Conservation (phyloP, 1,140 invertebrate genomes). For the Homarus americanus region DNA sequence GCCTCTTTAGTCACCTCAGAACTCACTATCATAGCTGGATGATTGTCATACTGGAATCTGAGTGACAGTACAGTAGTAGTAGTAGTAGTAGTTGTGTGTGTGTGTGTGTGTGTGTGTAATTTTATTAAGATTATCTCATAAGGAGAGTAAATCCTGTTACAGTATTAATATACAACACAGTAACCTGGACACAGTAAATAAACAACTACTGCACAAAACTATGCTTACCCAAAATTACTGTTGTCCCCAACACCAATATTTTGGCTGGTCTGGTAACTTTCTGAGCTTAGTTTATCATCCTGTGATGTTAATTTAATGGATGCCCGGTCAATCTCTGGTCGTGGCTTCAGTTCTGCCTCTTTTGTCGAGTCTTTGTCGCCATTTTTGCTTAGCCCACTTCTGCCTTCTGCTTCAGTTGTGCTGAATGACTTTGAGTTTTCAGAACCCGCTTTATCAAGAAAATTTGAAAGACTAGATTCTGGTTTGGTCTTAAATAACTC, state of each 20-base stretch:
- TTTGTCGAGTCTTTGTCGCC: background rate
- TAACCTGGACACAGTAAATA: too few relatives aligned
- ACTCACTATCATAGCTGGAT: too few relatives aligned
- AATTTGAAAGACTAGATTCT: background rate
- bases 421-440: background rate
- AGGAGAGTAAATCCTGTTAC: too few relatives aligned
- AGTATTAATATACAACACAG: too few relatives aligned
- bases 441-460: background rate
- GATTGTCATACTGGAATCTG: too few relatives aligned
- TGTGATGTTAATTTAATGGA: background rate
- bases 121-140: too few relatives aligned
- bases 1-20: too few relatives aligned
- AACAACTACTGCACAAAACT: too few relatives aligned
- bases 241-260: background rate
- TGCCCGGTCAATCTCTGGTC: background rate
- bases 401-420: background rate
- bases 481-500: background rate
- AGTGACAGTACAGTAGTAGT: too few relatives aligned
- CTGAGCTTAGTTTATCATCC: background rate
- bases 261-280: background rate
- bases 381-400: background rate
- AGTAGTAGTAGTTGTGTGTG: too few relatives aligned
- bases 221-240: background rate
- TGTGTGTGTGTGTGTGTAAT: too few relatives aligned
- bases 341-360: background rate